Evolutionary conservation across 2,113 vertebrate species (phyloP).

Genomic region (Prolemur simus): DNA sequence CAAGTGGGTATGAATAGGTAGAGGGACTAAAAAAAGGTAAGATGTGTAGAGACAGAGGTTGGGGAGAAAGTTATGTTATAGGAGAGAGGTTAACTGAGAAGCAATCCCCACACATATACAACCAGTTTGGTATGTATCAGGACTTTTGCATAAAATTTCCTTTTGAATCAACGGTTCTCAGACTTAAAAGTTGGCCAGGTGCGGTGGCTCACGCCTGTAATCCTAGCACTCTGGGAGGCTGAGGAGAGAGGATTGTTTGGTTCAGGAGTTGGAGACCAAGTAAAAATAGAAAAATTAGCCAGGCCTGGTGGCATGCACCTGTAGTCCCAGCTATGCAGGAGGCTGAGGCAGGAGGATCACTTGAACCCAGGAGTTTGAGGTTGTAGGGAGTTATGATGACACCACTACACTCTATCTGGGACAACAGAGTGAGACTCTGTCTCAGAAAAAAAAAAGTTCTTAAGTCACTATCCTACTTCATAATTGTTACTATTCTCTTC

Average conservation of each 20-base stretch:
- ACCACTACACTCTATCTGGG: too few species aligned
- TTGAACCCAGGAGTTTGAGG: too few species aligned
- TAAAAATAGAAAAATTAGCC: too few species aligned
- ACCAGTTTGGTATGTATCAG: neutral
- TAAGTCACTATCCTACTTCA: conserved; percentile 7
- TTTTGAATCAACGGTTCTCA: neutral
- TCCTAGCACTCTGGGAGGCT: too few species aligned
- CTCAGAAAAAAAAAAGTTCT: neutral
- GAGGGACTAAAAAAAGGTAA: neutral
- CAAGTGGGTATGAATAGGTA: neutral
- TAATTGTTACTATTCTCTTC: conserved; percentile 43
- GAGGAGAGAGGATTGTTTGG: too few species aligned
- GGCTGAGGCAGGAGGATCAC: too few species aligned
- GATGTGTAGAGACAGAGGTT: neutral
- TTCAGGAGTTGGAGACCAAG: too few species aligned
- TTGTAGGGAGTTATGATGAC: too few species aligned
- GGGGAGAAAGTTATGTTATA: neutral
- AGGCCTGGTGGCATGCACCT: too few species aligned
- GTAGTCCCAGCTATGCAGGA: too few species aligned
- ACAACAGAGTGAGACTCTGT: too few species aligned
- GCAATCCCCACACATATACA: neutral
- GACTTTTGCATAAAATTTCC: neutral
- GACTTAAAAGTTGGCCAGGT: neutral
- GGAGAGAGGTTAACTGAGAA: neutral
- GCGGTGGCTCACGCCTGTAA: too few species aligned